phyloP scores from a whole-genome alignment of 2,888 invertebrate species.

The Spodoptera picta region DNA sequence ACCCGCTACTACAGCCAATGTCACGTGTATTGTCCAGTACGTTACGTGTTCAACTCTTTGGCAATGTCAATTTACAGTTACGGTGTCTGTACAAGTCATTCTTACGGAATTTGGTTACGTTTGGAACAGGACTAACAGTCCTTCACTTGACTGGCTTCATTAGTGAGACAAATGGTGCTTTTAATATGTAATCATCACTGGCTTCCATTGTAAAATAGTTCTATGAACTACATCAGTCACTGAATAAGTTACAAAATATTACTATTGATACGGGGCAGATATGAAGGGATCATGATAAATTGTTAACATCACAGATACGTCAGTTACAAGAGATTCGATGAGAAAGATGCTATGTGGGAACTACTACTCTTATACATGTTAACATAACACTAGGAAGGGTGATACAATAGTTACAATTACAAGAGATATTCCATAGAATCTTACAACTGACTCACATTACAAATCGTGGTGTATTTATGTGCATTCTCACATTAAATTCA shows the following conservation, averaged over 20 bases:
- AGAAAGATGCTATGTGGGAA: slow-evolving; percentile 30
- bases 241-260: slow-evolving; percentile 55
- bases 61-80: slow-evolving; percentile 49
- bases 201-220: slow-evolving; percentile 40
- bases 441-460: slow-evolving; percentile 43
- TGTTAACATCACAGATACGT: slow-evolving; percentile 61
- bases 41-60: slow-evolving; percentile 58
- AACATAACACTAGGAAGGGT: slow-evolving; percentile 36
- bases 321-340: slow-evolving; percentile 60
- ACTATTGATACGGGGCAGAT: slow-evolving; percentile 53
- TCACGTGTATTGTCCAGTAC: slow-evolving; percentile 50
- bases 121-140: slow-evolving; percentile 1
- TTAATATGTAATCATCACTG: slow-evolving; percentile 40
- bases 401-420: slow-evolving; percentile 29
- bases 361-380: slow-evolving; percentile 17
- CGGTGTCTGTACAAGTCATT: slow-evolving; percentile 38
- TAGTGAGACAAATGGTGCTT: slow-evolving; percentile 24
- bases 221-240: slow-evolving; percentile 53
- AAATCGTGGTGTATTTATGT: slow-evolving; percentile 15
- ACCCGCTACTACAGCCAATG: slow-evolving; percentile 39
- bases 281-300: slow-evolving; percentile 56
- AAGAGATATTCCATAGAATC: slow-evolving; percentile 42
- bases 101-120: slow-evolving; percentile 19
- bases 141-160: slow-evolving; percentile 13
- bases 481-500: slow-evolving; percentile 18